Percentiles rank a stretch among this genome's conserved stretches.
Evolutionary conservation across 2,888 invertebrate genomes (phyloP).

Genomic region (Drosophila recens): DNA sequence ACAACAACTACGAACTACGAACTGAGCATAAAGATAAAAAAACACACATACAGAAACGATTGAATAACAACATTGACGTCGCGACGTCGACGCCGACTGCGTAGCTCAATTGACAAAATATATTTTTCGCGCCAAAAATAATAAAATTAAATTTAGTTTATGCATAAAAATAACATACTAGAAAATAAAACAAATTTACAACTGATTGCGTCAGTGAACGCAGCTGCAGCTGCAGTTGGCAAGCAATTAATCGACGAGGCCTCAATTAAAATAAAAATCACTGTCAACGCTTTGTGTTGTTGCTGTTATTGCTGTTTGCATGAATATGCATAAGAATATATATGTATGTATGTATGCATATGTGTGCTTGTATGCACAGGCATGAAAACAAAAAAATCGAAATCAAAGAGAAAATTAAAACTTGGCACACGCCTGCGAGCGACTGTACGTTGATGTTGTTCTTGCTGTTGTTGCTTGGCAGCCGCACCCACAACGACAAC

Average conservation of each 20-base stretch:
- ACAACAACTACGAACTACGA: not conserved
- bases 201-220: conserved; percentile 54
- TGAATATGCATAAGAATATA: conserved; percentile 11
- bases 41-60: conserved; percentile 43
- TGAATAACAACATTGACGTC: conserved; percentile 63
- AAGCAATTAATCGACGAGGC: conserved; percentile 69
- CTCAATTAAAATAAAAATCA: conserved; percentile 74
- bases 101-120: conserved; percentile 42
- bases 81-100: not conserved
- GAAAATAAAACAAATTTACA: conserved; percentile 18
- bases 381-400: conserved; percentile 27
- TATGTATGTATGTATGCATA: conserved; percentile 1
- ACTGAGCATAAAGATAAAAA: conserved; percentile 25
- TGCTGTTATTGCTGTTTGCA: conserved; percentile 19
- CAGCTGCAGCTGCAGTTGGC: conserved; percentile 50
- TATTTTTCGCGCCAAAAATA: conserved; percentile 62
- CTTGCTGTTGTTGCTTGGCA: conserved; percentile 41
- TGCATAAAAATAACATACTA: conserved; percentile 40
- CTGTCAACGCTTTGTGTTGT: conserved; percentile 55
- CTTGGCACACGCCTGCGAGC: conserved; percentile 64
- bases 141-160: conserved; percentile 5
- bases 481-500: conserved; percentile 76
- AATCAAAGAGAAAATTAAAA: conserved; percentile 48
- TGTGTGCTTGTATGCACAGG: not conserved
- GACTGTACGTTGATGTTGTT: conserved; percentile 65